Base-by-base conservation (phyloP, 2,797 vertebrate species). In the Gallinago stenura region DNA sequence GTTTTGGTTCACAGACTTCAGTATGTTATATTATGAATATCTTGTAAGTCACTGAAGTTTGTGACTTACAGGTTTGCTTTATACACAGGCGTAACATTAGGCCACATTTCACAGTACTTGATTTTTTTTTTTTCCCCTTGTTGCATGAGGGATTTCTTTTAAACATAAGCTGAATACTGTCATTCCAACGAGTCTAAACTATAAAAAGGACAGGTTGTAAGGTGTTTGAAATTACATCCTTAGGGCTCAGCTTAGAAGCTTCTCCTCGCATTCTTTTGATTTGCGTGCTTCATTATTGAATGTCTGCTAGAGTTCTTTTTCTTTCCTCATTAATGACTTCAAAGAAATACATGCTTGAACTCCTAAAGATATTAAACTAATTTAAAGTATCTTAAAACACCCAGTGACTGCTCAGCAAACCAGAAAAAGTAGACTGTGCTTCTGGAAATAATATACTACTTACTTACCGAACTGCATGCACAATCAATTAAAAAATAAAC, bases 321-420 rank as follows among this genome's bases (percentile, higher is more conserved):
- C 87, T 95, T 87, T 84, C 53, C 86, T 90, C 2, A 2, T 92
- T 83, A 95, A 87, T 82, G 81, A 91, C 95, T 98, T 97, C 96
- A 98, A 97, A 98, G 92, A 72, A 86, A 82, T 88, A 91, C 35
- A 96, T 31, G 96, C 97, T 97, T 97, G 95, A 96, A 93, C 87
- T 96, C 90, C 93, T 97, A 97, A 97, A 85, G 75, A 97, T 71
- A 97, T 97, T 96, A 95, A 94, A 89, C 87, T 95, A 90, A 96
- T 96, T 97, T 94, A 97, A 96, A 93, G 96, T 93, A 87, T 86
- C 77, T 90, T 96, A 96, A 83, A 97, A 76, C 33, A 96, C 51
- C 45, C 88, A 64, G 78, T 72, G 80, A 93, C 84, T 95, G 88
- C 79, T 95, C 91, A 97, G 82, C 79, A 97, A 97, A 92, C 88